A percentile compares a stretch with the other conserved stretches of the same genome.
These are phyloP conservation scores for Ctenosaura bakeri DNA, from an alignment of 2,797 vertebrate genomes.

Conservation along the genomic window DNA sequence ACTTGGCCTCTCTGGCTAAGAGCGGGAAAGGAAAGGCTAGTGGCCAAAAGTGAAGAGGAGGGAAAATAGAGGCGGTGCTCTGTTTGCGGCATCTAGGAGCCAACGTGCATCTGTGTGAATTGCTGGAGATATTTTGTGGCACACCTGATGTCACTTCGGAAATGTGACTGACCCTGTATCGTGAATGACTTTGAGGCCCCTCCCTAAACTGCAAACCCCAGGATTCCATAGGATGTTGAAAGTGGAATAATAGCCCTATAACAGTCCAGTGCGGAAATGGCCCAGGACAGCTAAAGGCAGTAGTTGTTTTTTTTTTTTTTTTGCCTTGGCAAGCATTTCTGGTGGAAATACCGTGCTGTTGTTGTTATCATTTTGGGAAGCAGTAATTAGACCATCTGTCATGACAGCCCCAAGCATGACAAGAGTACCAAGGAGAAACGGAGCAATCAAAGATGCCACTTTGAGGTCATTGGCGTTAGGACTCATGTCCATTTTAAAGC, in stretches of 20 bases:
- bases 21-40: too few relatives aligned
- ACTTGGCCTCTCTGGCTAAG: too few relatives aligned
- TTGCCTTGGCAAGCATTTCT: conserved; percentile 53
- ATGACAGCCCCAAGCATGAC: conserved; percentile 26
- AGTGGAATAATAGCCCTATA: too few relatives aligned
- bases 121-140: background rate
- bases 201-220: too few relatives aligned
- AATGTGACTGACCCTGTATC: background rate
- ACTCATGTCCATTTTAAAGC: conserved; percentile 61
- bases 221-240: too few relatives aligned
- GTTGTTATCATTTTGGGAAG: conserved; percentile 52
- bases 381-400: conserved; percentile 58
- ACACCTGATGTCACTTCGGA: background rate
- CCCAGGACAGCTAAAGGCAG: conserved; percentile 12
- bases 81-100: background rate
- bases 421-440: conserved; percentile 46
- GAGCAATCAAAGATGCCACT: conserved; percentile 41
- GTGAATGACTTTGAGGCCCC: background rate
- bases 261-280: too few relatives aligned
- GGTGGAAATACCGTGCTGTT: conserved; percentile 57
- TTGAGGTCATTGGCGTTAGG: conserved; percentile 57
- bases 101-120: background rate
- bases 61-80: too few relatives aligned
- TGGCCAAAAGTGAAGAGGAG: too few relatives aligned
- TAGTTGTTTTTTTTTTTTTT: conserved; percentile 25